Conservation (phyloP, 1,140 invertebrate genomes). For the Papilio polytes region DNA sequence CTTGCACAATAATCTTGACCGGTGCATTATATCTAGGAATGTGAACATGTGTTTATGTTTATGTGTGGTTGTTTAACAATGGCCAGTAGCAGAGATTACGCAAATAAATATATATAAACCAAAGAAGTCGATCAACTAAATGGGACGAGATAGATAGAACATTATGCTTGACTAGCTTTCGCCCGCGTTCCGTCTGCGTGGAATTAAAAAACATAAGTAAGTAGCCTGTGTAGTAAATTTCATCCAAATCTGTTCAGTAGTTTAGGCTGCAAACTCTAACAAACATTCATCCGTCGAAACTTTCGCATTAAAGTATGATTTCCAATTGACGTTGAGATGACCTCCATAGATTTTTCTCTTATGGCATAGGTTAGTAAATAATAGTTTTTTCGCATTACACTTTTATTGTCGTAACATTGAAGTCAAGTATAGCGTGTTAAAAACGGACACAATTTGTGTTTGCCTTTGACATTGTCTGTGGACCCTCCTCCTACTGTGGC, state of each 20-base stretch:
- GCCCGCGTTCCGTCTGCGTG: too few relatives aligned
- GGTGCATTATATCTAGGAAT: background rate
- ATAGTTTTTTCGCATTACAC: too few relatives aligned
- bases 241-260: too few relatives aligned
- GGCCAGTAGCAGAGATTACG: background rate
- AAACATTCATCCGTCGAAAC: too few relatives aligned
- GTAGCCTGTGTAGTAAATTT: too few relatives aligned
- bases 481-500: slow-evolving; percentile 17
- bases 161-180: background rate
- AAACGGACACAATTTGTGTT: background rate
- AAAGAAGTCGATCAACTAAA: too few relatives aligned
- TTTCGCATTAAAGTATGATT: too few relatives aligned
- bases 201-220: too few relatives aligned
- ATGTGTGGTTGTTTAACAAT: slow-evolving; percentile 6
- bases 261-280: too few relatives aligned
- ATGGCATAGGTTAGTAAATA: too few relatives aligned
- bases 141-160: background rate
- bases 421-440: slow-evolving; percentile 8
- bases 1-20: slow-evolving; percentile 24
- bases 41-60: background rate
- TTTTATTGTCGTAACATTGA: too few relatives aligned
- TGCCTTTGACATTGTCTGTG: slow-evolving; percentile 32
- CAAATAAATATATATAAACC: background rate
- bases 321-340: background rate
- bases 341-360: background rate